These are phyloP conservation scores for Pagrus major DNA, from an alignment of 2,113 vertebrate genomes.

Conservation along the genomic window DNA sequence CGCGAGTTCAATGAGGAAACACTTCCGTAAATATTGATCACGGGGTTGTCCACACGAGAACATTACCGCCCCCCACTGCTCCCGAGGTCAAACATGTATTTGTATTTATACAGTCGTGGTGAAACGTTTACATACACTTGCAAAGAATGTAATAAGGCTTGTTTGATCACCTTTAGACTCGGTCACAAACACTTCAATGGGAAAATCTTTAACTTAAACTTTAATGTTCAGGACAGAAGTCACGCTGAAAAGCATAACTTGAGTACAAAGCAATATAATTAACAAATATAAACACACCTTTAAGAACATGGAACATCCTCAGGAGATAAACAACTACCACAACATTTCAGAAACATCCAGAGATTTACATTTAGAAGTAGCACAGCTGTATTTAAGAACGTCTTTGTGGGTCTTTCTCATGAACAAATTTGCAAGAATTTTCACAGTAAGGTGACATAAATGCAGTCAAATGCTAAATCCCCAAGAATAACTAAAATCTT, in stretches of 20 bases:
- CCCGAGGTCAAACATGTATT: too few species aligned
- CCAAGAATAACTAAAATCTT: not conserved
- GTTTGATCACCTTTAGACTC: too few species aligned
- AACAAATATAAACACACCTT: not conserved
- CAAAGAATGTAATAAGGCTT: too few species aligned
- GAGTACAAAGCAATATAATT: not conserved
- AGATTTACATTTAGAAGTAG: not conserved
- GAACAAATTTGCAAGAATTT: not conserved
- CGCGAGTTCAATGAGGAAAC: not conserved
- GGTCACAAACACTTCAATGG: too few species aligned
- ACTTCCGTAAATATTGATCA: constrained; percentile 80
- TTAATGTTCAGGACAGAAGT: constrained; percentile 2
- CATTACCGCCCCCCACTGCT: constrained; percentile 37
- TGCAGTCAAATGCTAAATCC: not conserved
- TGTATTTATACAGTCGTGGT: too few species aligned
- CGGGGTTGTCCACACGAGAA: not conserved
- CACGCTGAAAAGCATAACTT: not conserved
- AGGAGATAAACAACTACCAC: not conserved
- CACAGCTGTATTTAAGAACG: not conserved
- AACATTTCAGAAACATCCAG: not conserved
- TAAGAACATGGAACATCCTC: not conserved
- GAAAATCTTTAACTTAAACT: not conserved
- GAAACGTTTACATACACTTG: too few species aligned
- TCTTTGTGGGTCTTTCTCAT: not conserved
- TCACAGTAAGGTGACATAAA: not conserved